Conservation (phyloP, 2,888 invertebrate genomes). For the Zhengitettix transpicula region DNA sequence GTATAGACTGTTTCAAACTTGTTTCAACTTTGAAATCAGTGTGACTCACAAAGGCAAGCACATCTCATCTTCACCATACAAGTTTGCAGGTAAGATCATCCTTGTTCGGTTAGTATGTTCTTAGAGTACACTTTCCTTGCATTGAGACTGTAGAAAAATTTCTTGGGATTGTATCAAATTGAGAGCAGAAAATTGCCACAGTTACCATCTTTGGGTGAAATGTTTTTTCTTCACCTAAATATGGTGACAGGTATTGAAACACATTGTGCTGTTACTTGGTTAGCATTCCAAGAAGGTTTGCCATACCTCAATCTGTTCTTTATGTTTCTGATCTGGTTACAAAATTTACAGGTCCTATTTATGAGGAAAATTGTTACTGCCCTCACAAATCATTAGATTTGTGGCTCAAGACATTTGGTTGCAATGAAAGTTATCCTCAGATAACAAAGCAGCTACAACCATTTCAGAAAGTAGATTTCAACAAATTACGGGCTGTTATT, state of each 20-base stretch:
- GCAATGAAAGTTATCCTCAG: slow-evolving; percentile 44
- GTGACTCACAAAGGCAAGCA: slow-evolving; percentile 45
- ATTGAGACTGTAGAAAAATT: too few relatives aligned
- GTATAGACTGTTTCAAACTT: slow-evolving; percentile 63
- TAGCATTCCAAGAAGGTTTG: too few relatives aligned
- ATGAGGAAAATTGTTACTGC: slow-evolving; percentile 74
- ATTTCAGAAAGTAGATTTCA: slow-evolving; percentile 56
- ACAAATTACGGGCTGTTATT: slow-evolving; percentile 41
- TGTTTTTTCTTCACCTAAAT: too few relatives aligned
- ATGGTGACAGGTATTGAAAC: too few relatives aligned
- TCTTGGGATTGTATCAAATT: too few relatives aligned
- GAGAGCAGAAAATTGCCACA: too few relatives aligned
- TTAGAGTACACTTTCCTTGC: too few relatives aligned
- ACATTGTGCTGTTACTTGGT: too few relatives aligned
- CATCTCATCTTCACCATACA: slow-evolving; percentile 45
- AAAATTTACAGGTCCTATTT: slow-evolving; percentile 39
- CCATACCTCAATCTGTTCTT: too few relatives aligned
- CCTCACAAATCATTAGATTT: slow-evolving; percentile 41
- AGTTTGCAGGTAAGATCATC: slow-evolving; percentile 35
- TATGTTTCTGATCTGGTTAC: too few relatives aligned
- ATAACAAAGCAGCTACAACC: slow-evolving; percentile 52
- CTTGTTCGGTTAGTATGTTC: too few relatives aligned
- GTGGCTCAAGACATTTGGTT: slow-evolving; percentile 53
- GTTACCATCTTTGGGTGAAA: too few relatives aligned
- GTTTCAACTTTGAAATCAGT: slow-evolving; percentile 49